These are phyloP conservation scores for Hippocampus mohnikei DNA, from an alignment of 2,113 vertebrate genomes.

Conservation along the genomic window DNA sequence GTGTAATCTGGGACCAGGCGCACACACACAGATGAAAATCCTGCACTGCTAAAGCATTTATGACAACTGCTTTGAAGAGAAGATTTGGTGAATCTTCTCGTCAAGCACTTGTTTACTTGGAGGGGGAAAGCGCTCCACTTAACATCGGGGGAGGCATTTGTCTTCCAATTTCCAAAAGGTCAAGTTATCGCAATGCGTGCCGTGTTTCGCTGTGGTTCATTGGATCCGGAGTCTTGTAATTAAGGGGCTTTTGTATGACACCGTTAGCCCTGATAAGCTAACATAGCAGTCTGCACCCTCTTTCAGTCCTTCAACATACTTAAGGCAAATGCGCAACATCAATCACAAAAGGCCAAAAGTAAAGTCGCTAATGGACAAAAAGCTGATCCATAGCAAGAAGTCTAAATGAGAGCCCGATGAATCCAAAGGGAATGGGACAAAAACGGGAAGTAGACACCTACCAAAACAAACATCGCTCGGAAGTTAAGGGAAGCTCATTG, in stretches of 20 bases:
- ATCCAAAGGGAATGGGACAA: too few species aligned
- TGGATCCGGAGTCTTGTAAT: neutral
- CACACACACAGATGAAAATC: conserved; percentile 37
- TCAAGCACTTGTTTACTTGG: conserved; percentile 47
- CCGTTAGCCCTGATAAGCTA: neutral
- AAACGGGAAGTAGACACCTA: too few species aligned
- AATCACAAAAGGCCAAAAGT: neutral
- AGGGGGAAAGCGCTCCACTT: conserved; percentile 36
- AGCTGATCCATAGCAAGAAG: neutral
- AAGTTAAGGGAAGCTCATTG: too few species aligned
- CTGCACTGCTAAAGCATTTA: conserved; percentile 41
- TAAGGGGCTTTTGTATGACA: neutral
- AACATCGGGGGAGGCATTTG: neutral
- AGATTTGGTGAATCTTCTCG: conserved; percentile 46
- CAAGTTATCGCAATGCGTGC: neutral
- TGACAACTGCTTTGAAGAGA: conserved; percentile 39
- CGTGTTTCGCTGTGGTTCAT: neutral
- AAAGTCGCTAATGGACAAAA: neutral
- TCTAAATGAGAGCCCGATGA: too few species aligned
- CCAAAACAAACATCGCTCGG: too few species aligned
- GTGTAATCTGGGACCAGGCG: conserved; percentile 45
- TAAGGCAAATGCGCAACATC: neutral
- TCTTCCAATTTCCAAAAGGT: neutral
- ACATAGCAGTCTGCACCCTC: neutral
- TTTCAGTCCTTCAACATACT: neutral